Conservation (phyloP, 2,888 invertebrate genomes). For the Malacosoma neustria region DNA sequence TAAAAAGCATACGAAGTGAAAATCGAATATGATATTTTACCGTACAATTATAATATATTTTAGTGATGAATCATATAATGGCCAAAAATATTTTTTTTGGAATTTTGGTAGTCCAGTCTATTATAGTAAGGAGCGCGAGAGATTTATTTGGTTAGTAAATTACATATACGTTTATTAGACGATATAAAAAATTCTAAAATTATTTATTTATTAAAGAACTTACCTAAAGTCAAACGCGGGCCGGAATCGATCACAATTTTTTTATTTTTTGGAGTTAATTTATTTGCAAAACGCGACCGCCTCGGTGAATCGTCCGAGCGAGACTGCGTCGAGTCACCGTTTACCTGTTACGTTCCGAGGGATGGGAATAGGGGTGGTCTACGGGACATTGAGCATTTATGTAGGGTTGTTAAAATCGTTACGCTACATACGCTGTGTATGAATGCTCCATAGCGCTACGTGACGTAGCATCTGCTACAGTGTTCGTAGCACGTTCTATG, state of each 20-base stretch:
- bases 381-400: neutral
- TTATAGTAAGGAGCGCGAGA: no score
- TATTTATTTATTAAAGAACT: neutral
- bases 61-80: no score
- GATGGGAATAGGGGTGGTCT: neutral
- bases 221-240: neutral
- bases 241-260: constrained; percentile 3
- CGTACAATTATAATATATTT: no score
- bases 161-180: no score
- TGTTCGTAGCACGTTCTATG: neutral
- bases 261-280: constrained; percentile 3
- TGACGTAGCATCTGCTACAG: neutral
- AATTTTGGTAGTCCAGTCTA: no score
- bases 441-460: constrained; percentile 10
- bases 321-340: constrained; percentile 27
- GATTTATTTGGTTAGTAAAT: no score
- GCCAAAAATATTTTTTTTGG: no score
- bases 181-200: no score
- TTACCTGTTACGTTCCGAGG: constrained; percentile 59
- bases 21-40: no score
- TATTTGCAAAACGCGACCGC: constrained; percentile 19
- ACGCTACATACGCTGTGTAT: neutral
- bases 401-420: neutral
- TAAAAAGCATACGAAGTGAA: no score
- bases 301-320: constrained; percentile 19